A percentile compares a stretch with the other conserved stretches of the same genome.
phyloP scores from a whole-genome alignment of 2,888 invertebrate species.

The Gasteruption jaculator region DNA sequence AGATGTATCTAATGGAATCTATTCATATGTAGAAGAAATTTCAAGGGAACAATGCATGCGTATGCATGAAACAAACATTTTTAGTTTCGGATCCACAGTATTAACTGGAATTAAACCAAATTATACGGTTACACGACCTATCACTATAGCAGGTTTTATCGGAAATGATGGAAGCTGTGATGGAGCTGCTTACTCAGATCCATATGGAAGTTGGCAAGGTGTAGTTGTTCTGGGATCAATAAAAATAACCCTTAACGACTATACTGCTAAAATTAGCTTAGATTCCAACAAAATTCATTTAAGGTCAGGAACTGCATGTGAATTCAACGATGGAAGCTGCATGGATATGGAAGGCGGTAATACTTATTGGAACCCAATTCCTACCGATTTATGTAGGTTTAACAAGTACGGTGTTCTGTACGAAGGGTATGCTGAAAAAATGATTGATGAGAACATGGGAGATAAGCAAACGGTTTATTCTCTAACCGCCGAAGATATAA shows the following conservation, averaged over 20 bases:
- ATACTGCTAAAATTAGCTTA: constrained; percentile 8
- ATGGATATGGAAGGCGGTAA: constrained; percentile 19
- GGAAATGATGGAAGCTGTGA: constrained; percentile 16
- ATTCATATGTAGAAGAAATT: neutral
- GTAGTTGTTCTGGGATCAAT: constrained; percentile 17
- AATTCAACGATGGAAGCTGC: constrained; percentile 7
- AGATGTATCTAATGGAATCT: neutral
- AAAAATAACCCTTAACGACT: neutral
- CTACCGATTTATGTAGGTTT: constrained; percentile 11
- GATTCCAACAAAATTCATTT: constrained; percentile 13
- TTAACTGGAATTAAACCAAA: too few species aligned
- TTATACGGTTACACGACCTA: constrained; percentile 4
- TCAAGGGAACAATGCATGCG: too few species aligned
- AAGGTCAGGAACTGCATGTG: constrained; percentile 10
- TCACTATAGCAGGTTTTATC: constrained; percentile 14
- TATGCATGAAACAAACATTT: too few species aligned
- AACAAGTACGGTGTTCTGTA: constrained; percentile 22
- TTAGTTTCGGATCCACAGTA: too few species aligned
- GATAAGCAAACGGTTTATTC: constrained; percentile 14
- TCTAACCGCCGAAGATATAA: constrained; percentile 12
- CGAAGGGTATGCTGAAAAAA: constrained; percentile 15
- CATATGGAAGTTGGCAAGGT: constrained; percentile 19
- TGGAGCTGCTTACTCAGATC: constrained; percentile 23
- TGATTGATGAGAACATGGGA: neutral
- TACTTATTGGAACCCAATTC: constrained; percentile 15